These are phyloP conservation scores for Chaenogobius annularis DNA, from an alignment of 2,113 vertebrate genomes.

Conservation along the genomic window DNA sequence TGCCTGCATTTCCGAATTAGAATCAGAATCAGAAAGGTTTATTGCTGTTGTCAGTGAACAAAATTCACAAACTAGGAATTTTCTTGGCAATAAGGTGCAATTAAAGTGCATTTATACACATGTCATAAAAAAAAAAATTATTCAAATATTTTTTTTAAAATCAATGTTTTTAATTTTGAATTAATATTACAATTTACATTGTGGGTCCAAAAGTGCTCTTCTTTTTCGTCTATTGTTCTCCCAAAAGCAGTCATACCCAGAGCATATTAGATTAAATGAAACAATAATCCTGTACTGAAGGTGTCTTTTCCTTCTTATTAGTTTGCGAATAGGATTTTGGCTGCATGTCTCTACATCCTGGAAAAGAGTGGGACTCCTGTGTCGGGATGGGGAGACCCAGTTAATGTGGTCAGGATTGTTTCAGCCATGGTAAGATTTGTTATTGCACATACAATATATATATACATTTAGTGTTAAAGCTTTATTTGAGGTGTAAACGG, in stretches of 20 bases:
- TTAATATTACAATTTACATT: too few species aligned
- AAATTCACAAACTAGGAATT: too few species aligned
- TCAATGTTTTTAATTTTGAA: too few species aligned
- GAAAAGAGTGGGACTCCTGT: constrained; percentile 79
- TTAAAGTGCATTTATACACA: too few species aligned
- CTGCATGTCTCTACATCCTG: constrained; percentile 82
- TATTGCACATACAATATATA: not conserved
- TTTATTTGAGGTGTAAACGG: not conserved
- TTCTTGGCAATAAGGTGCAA: too few species aligned
- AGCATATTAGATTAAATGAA: not conserved
- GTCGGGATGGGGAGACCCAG: constrained; percentile 80
- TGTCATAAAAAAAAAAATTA: too few species aligned
- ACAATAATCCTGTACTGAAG: not conserved
- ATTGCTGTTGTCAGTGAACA: too few species aligned
- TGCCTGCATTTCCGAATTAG: too few species aligned
- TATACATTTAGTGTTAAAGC: not conserved
- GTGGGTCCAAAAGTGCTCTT: too few species aligned
- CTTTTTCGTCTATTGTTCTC: not conserved
- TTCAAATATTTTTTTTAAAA: too few species aligned
- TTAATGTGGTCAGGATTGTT: constrained; percentile 83
- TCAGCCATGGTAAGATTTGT: constrained; percentile 83
- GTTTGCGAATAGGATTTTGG: constrained; percentile 83
- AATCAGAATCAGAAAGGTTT: too few species aligned
- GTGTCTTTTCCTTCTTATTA: constrained; percentile 44
- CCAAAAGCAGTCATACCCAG: not conserved